Evolutionary conservation across 2,113 vertebrate species (phyloP).

Genomic region (Scalopus aquaticus): DNA sequence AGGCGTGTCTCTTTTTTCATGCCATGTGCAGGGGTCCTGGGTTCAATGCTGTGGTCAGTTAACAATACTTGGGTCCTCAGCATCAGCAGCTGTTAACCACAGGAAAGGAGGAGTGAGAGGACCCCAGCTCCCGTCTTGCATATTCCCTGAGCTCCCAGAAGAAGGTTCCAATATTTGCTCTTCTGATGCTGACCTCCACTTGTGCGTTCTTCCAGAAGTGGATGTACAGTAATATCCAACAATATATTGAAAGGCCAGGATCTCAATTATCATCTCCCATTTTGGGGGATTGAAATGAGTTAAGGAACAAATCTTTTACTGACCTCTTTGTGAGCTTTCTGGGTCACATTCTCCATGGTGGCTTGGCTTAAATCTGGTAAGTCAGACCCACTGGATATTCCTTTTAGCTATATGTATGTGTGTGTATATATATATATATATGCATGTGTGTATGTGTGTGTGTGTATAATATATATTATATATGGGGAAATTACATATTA

Average conservation of each 20-base stretch:
- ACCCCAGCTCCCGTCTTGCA: neutral
- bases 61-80: neutral
- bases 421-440: too few species aligned
- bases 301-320: neutral
- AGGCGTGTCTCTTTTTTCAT: neutral
- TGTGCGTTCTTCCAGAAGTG: neutral
- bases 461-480: too few species aligned
- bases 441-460: too few species aligned
- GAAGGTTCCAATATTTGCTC: neutral
- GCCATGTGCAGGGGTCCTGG: neutral
- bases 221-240: neutral
- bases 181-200: neutral
- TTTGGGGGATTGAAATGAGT: neutral
- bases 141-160: neutral
- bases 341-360: neutral
- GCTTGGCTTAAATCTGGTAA: neutral
- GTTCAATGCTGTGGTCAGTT: neutral
- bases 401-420: neutral
- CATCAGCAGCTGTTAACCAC: neutral
- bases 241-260: neutral
- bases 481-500: too few species aligned
- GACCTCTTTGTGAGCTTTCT: neutral
- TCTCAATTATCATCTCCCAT: constrained; percentile 3
- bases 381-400: neutral
- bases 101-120: rapidly evolving